Base-by-base conservation (phyloP, 2,888 invertebrate species). In the Microctonus hyperodae region DNA sequence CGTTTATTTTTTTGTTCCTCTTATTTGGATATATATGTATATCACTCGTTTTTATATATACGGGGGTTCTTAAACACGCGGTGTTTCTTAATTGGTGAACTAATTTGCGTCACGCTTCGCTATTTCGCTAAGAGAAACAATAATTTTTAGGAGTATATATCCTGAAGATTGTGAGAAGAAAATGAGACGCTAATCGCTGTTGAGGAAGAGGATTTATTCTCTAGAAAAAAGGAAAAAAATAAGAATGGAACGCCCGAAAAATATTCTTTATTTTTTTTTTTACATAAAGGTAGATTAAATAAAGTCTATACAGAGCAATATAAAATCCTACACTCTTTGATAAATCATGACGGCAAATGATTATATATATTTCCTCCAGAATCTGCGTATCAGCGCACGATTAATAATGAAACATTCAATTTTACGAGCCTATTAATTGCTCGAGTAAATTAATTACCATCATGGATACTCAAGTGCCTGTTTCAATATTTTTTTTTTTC, bases 11-110 rank as follows among this genome's bases (percentile, higher is more conserved):
- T 44, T 16, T 20, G 9, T 44, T 16, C 35, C 35, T 4, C 10
- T 10, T 10, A 7, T n/a, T 16, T 55, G 37, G 11, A 22, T 64
- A 56, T 64, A 37, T 55, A 37, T 64, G 31, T 20, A 44, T 44
- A 37, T n/a, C 11, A n/a, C 13, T 35, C 60, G 35, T 48, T 40
- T 56, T 33, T 64, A 31, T 48, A 20, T 13, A n/a, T n/a, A n/a
- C n/a, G n/a, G n/a, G n/a, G n/a, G n/a, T 63, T 40, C 69, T 64
- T 59, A 61, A 48, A 44, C 64, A 48, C 55, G 40, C 40, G 44
- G 48, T 48, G 40, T 64, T 69, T 71, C 65, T 73, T 70, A 72
- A 73, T 74, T 74, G 66, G 64, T 68, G 56, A 55, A 67, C 70
- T 69, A 70, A 71, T 72, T 72, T 69, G 64, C 65, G 62, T 56